Evolutionary conservation across 2,888 invertebrate species (phyloP), one percentile per base, ranked within the genome.

Genomic region (Oxycera nigricornis): DNA sequence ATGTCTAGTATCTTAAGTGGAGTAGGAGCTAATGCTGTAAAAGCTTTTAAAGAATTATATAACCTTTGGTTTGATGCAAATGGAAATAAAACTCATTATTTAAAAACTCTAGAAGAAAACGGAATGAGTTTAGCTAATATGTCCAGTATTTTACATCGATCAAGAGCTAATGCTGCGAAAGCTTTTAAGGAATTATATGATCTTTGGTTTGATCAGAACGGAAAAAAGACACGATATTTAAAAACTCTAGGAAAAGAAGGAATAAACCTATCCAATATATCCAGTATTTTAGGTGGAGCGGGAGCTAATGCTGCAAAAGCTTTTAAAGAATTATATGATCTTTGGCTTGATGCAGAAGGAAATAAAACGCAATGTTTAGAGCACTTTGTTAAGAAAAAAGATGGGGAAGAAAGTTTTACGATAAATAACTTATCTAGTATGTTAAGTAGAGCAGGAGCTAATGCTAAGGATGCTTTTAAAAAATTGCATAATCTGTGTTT

Each of bases 21-120:
- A 28, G 50, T 31, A 70, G 68, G 52, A 28, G 11, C 30, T 26
- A 70, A 70, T 30, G 26, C 68, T 76, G 1, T 70, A 3, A 62
- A 75, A 75, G 77, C 77, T 74, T 79, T 79, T 74, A 77, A 78
- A 74, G 77, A 77, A 1, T 57, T 79, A 39, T 76, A 75, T 39
- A 57, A 77, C 52, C 50, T 76, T 62, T 79, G 75, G 77, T 80
- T 80, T 77, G 77, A 80, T 74, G 76, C 73, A 17, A 59, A 79
- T 77, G 78, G 79, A 26, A 52, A 70, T 30, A 50, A 46, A 52
- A 70, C 30, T 30, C 14, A 30, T 11, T 52, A 70, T 70, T 73
- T 76, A 78, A 75, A 79, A 78, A 75, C 75, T 77, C 17, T 70
- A 52, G 75, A 76, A 52, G 55, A 77, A 76, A 76, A 78, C 73